Evolutionary conservation across 35 echinoderm and acorn worm genomes (phyloP).

Genomic region (Stichopus chloronotus): DNA sequence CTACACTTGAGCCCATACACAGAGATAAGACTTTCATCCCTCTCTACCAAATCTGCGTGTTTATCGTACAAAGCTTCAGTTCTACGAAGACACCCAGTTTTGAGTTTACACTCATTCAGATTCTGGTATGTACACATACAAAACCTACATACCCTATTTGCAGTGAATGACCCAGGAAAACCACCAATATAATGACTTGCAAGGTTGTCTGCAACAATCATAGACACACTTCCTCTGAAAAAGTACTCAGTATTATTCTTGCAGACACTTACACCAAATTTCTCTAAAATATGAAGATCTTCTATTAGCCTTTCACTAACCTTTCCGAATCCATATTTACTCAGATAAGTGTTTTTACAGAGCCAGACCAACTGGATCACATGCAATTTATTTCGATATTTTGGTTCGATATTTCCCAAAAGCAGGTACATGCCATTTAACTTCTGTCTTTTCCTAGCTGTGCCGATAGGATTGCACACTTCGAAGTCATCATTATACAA

Average conservation of each 20-base stretch:
- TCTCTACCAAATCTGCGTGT: too few species aligned
- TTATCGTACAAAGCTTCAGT: too few species aligned
- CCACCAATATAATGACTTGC: too few species aligned
- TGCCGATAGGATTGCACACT: too few species aligned
- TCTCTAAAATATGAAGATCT: not conserved
- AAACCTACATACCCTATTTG: constrained; percentile 39
- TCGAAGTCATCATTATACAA: constrained; percentile 60
- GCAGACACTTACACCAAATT: not conserved
- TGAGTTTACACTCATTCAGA: too few species aligned
- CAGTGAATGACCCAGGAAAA: too few species aligned
- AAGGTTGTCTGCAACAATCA: not conserved
- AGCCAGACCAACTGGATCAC: too few species aligned
- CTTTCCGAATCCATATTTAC: not conserved
- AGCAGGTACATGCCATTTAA: constrained; percentile 42
- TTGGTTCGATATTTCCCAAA: too few species aligned
- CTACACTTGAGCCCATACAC: too few species aligned
- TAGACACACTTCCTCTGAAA: not conserved
- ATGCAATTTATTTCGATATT: too few species aligned
- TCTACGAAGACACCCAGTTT: too few species aligned
- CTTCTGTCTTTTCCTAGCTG: constrained; percentile 41
- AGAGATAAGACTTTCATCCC: too few species aligned
- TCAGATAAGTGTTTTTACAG: not conserved
- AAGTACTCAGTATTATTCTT: not conserved
- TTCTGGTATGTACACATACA: constrained; percentile 60
- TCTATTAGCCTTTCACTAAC: constrained; percentile 16